phyloP scores from a whole-genome alignment of 2,888 invertebrate genomes.

The Drosophila longiperda region DNA sequence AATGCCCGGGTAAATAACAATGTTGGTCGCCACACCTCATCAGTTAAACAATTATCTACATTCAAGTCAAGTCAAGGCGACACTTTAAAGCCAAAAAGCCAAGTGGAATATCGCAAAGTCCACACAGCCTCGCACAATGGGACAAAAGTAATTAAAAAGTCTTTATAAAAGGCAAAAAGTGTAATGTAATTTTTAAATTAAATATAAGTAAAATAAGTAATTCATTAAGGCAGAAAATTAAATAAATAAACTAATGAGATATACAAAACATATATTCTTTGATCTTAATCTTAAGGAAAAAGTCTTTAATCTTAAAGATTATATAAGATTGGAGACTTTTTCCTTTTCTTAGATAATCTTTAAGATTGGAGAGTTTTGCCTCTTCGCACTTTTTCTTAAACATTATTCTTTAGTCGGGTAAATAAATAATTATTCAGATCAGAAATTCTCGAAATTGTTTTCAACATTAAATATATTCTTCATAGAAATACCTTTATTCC shows the following conservation, averaged over 20 bases:
- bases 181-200: not conserved
- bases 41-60: constrained; percentile 39
- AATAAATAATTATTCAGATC: not conserved
- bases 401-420: not conserved
- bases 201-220: not conserved
- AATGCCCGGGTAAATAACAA: constrained; percentile 32
- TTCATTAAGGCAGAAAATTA: not conserved
- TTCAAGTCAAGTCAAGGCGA: constrained; percentile 14
- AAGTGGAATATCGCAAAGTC: constrained; percentile 25
- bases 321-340: not conserved
- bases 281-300: too few species aligned
- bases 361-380: not conserved
- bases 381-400: too few species aligned
- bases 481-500: not conserved
- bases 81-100: constrained; percentile 21
- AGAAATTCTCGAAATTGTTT: not conserved
- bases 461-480: not conserved
- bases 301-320: too few species aligned
- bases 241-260: not conserved
- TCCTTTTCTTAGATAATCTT: too few species aligned
- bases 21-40: constrained; percentile 46
- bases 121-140: constrained; percentile 30
- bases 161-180: not conserved
- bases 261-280: not conserved
- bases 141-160: not conserved